Base-by-base conservation (phyloP, 2,888 invertebrate genomes). In the Aricia artaxerxes region DNA sequence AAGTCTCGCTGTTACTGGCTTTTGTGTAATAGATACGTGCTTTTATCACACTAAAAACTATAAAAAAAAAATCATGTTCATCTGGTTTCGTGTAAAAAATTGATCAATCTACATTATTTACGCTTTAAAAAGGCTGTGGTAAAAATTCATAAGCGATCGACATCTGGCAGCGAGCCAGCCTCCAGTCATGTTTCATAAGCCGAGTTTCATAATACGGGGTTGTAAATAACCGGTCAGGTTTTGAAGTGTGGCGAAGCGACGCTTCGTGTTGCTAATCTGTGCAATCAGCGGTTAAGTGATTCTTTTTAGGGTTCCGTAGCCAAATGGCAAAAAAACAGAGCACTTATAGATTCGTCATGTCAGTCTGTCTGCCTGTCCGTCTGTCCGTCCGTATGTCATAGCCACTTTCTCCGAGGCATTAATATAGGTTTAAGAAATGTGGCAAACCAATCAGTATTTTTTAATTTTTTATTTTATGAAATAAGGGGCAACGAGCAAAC, bases 61-160 rank as follows among this genome's bases (percentile, higher is more conserved):
- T 57, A 1, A 57, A 4, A 57, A 57, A 16, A 16, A 53, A 57
- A 16, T 61, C 49, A 9, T 44, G 9, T 44, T 44, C 13, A 35
- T 69, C 38, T 38, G 11, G 9, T 4, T 69, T 69, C 13, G 38
- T 5, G 13, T 11, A 38, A 69, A 35, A 69, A 13, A 13, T 69
- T 69, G 6, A 35, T 38, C 13, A 35, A 69, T 69, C 35, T 35
- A 69, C 69, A 69, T 69, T 69, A 69, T 38, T 69, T 69, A 69
- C 6, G 69, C 35, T 69, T 69, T 38, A 69, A 69, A 69, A 69
- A 69, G 35, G 69, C 69, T 69, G 69, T 69, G 69, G 69, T 69
- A 38, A 69, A 69, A 69, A 69, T 69, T 69, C 69, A 69, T 69
- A 69, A 69, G 69, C 69, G 69, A 69, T 69, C 69, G 69, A 69